Evolutionary conservation across 2,888 invertebrate genomes (phyloP), one percentile per base, ranked within the genome.

Genomic region (Tiphia femorata): DNA sequence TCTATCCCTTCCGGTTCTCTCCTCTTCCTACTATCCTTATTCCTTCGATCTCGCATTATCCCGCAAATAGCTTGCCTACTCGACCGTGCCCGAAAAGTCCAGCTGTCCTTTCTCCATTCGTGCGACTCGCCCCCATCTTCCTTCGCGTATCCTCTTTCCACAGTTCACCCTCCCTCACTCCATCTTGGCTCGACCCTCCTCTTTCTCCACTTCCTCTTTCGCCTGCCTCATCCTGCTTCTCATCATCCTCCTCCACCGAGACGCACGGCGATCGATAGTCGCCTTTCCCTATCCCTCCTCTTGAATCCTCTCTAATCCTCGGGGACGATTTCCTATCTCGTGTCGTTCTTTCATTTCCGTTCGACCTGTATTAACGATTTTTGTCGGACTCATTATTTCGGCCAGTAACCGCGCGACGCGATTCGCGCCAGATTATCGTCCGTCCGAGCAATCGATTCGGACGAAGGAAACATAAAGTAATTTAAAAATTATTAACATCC

Each of bases 41-140:
- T 76, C 66, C 65, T 73, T 73, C 74, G 72, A 76, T 74, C 72
- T 73, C 70, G 72, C 71, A 75, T 78, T 76, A 77, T 76, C 68
- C 71, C 65, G 59, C 73, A 70, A 75, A 76, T 76, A 74, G 73
- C 72, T 73, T 70, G 67, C 63, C 74, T 67, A 67, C 67, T 73
- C 70, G 70, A 66, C 69, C 69, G 56, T 70, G n/a, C 67, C 62
- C 54, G 61, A 67, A n/a, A 72, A 67, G 74, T 71, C 68, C 74
- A 64, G 65, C 64, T 65, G 58, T 59, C 50, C 56, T 62, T 49
- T 58, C 55, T 58, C 49, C 58, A n/a, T n/a, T n/a, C n/a, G n/a
- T n/a, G n/a, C n/a, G n/a, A n/a, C n/a, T n/a, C n/a, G n/a, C n/a
- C n/a, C n/a, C n/a, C n/a, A n/a, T n/a, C n/a, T n/a, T n/a, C n/a